Percentiles rank a stretch among this genome's conserved stretches.
Conservation (phyloP, 2,797 vertebrate species). For the Myripristis jacobus region DNA sequence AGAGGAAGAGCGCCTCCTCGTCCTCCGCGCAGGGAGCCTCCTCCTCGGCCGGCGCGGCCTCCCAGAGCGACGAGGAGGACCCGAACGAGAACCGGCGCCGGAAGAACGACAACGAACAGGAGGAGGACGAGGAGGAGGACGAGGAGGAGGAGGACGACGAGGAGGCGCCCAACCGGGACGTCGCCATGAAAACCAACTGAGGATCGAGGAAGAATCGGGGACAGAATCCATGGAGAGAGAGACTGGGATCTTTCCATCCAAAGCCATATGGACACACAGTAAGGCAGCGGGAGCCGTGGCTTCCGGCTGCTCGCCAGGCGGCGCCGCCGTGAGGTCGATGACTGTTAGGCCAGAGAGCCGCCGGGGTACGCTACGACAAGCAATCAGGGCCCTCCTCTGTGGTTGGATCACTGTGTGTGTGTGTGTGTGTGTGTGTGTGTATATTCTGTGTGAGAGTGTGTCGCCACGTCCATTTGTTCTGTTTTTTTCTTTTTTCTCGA, state of each 20-base stretch:
- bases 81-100: slow-evolving; percentile 88
- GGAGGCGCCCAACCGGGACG: slow-evolving; percentile 88
- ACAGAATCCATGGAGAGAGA: slow-evolving; percentile 54
- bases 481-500: slow-evolving; percentile 41
- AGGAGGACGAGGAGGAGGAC: slow-evolving; percentile 88
- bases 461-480: slow-evolving; percentile 50
- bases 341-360: slow-evolving; percentile 54
- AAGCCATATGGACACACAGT: slow-evolving; percentile 91
- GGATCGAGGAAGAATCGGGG: slow-evolving; percentile 9
- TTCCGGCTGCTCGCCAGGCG: slow-evolving; percentile 43
- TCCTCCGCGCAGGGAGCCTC: slow-evolving; percentile 84
- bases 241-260: slow-evolving; percentile 78
- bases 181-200: slow-evolving; percentile 97
- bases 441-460: slow-evolving; percentile 43
- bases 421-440: slow-evolving; percentile 27
- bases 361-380: slow-evolving; percentile 55
- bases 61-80: slow-evolving; percentile 93
- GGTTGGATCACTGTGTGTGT: slow-evolving; percentile 66
- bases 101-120: slow-evolving; percentile 85
- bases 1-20: slow-evolving; percentile 60
- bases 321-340: slow-evolving; percentile 44
- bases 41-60: slow-evolving; percentile 13
- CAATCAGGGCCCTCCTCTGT: slow-evolving; percentile 78
- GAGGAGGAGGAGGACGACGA: slow-evolving; percentile 88
- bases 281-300: slow-evolving; percentile 59